Evolutionary conservation across 2,113 vertebrate species (phyloP).

Genomic region (Dasypus novemcinctus): DNA sequence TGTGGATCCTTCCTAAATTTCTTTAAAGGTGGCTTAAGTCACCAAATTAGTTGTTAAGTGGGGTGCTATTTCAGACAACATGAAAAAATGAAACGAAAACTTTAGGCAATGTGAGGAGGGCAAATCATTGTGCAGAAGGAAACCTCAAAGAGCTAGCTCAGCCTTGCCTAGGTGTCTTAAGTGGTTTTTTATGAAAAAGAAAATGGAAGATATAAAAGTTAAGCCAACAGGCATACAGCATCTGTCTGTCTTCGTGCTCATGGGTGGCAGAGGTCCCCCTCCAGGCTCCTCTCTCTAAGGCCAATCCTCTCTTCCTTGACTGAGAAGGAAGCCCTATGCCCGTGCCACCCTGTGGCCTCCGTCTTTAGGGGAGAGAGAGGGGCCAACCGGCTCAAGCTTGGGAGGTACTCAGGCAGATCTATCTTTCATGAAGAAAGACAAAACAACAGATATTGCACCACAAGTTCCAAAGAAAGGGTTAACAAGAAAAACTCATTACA

Average conservation of each 20-base stretch:
- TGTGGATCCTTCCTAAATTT: background rate
- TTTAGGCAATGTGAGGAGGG: background rate
- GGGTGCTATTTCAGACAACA: slow-evolving; percentile 27
- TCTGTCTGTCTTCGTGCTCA: background rate
- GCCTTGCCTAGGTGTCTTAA: background rate
- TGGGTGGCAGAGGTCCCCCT: background rate
- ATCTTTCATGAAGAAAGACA: background rate
- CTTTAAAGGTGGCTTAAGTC: slow-evolving; percentile 25
- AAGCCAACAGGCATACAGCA: background rate
- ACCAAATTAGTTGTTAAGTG: background rate
- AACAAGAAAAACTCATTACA: background rate
- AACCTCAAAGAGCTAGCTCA: background rate
- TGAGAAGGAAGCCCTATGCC: background rate
- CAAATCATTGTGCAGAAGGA: background rate
- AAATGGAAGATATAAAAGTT: background rate
- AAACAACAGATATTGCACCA: background rate
- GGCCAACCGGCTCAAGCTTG: background rate
- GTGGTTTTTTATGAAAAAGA: background rate
- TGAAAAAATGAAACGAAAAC: slow-evolving; percentile 13
- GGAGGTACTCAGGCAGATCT: background rate
- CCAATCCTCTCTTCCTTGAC: background rate
- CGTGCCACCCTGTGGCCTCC: background rate
- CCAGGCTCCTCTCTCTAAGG: background rate
- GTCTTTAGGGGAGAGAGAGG: background rate
- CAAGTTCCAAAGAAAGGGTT: background rate